Percentiles rank a stretch among this genome's conserved stretches.
Conservation (phyloP, 2,888 invertebrate species). For the Calameuta filiformis region DNA sequence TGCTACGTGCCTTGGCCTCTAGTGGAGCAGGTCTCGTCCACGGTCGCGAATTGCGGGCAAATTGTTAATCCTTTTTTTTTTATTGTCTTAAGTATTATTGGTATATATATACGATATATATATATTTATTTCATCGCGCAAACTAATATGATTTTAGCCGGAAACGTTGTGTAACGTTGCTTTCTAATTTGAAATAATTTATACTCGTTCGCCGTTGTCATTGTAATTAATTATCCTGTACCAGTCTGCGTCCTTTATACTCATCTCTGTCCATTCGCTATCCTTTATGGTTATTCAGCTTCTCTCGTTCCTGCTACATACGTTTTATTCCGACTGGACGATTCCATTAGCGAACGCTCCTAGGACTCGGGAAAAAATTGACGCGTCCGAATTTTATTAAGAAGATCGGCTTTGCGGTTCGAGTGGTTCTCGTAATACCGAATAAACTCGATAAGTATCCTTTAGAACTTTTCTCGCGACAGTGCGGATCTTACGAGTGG, state of each 20-base stretch:
- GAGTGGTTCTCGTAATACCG: neutral
- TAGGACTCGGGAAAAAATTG: neutral
- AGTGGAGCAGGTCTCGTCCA: neutral
- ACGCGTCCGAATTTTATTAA: neutral
- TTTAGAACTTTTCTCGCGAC: neutral
- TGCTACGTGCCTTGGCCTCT: neutral
- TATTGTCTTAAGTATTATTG: constrained; percentile 43
- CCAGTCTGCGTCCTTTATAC: neutral
- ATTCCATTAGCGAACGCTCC: neutral
- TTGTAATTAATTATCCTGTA: neutral
- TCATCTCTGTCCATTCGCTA: neutral
- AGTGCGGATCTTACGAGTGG: neutral
- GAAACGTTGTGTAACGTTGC: neutral
- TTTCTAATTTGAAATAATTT: neutral
- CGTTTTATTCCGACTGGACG: neutral
- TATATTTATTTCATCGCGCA: constrained; percentile 21
- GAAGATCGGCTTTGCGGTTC: neutral
- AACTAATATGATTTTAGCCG: neutral
- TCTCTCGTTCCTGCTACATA: neutral
- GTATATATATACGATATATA: constrained; percentile 33
- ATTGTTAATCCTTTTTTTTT: constrained; percentile 44
- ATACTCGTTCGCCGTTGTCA: neutral
- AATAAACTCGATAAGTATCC: neutral
- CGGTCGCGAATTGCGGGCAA: neutral
- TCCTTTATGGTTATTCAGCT: neutral